Conservation (phyloP, 1,140 invertebrate species). For the Macrostomum lignano region DNA sequence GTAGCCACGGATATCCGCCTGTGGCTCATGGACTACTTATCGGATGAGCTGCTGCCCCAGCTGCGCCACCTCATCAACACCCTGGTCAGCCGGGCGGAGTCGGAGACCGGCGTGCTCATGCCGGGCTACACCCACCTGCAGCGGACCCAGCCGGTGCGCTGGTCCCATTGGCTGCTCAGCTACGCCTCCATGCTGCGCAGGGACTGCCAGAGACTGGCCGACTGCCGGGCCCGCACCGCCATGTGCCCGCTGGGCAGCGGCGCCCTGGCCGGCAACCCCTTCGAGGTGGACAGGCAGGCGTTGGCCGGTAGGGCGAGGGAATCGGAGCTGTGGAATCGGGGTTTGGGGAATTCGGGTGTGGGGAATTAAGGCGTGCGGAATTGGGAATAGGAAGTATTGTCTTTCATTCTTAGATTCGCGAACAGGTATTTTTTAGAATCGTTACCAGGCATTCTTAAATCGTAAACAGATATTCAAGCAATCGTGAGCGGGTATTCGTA, state of each 20-base stretch:
- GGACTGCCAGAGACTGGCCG: slow-evolving; percentile 33
- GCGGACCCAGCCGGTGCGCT: slow-evolving; percentile 46
- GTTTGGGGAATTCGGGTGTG: too few relatives aligned
- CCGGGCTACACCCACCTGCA: slow-evolving; percentile 58
- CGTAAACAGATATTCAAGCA: too few relatives aligned
- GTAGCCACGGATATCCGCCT: slow-evolving; percentile 46
- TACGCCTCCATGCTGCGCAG: slow-evolving; percentile 37
- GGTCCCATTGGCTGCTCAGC: slow-evolving; percentile 45
- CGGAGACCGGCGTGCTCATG: slow-evolving; percentile 41
- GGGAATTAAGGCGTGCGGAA: too few relatives aligned
- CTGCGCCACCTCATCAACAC: too few relatives aligned
- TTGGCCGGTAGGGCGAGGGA: slow-evolving; percentile 30
- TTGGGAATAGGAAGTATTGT: too few relatives aligned
- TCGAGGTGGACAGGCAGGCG: slow-evolving; percentile 37
- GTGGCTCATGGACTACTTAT: too few relatives aligned
- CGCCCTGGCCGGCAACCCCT: slow-evolving; percentile 47
- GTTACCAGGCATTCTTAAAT: too few relatives aligned
- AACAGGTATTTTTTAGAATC: too few relatives aligned
- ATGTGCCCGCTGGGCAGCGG: slow-evolving; percentile 45
- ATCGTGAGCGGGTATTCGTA: too few relatives aligned
- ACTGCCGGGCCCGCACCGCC: slow-evolving; percentile 31
- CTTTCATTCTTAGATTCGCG: too few relatives aligned
- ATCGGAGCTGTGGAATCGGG: not conserved
- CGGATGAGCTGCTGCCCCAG: too few relatives aligned
- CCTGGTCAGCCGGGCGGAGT: too few relatives aligned